Base-by-base conservation (phyloP, 2,888 invertebrate species). In the Cryptocheilus praepositus region DNA sequence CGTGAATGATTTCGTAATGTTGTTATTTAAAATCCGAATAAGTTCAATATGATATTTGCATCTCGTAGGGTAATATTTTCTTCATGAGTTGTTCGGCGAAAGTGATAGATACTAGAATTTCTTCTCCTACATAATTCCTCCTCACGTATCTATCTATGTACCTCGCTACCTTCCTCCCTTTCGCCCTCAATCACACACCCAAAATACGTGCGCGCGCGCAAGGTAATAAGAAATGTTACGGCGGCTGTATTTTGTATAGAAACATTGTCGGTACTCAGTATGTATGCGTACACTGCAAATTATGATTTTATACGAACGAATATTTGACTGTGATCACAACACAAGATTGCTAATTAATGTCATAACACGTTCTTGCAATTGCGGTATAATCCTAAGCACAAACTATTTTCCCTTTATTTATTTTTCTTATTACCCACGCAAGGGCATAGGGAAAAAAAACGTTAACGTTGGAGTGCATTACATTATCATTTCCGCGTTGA, bases 231-330 rank as follows among this genome's bases (percentile, higher is more conserved):
- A 63, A 28, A 51, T 18, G 28, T 59, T 25, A 49, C 22, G 18
- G 43, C 3, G 28, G 15, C 15, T 4, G 7, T 45, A 4, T 45
- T 15, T 52, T 13, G 18, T 16, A 52, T 16, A 13, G 22, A 55
- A 21, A 22, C 65, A 54, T 57, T 28, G 15, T 59, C 55, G 44
- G 55, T 64, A n/a, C 61, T 25, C 53, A 56, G 19, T 52, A 43
- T 44, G 60, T 5, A n/a, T 8, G 58, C 59, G 4, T 7, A 36
- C 19, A 25, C 3, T 49, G 45, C 22, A 59, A 46, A 4, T 3
- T 59, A 59, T 46, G 25, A 19, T 43, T 19, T 55, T 52, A 19
- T n/a, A 43, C 18, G 19, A 57, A 56, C 46, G 16, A 49, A 59
- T 49, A 1, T 8, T 52, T 46, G 44, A 16, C 59, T 67, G 45